These are phyloP conservation scores for Sarcophaga carnaria DNA, from an alignment of 2,888 invertebrate genomes.

Conservation along the genomic window DNA sequence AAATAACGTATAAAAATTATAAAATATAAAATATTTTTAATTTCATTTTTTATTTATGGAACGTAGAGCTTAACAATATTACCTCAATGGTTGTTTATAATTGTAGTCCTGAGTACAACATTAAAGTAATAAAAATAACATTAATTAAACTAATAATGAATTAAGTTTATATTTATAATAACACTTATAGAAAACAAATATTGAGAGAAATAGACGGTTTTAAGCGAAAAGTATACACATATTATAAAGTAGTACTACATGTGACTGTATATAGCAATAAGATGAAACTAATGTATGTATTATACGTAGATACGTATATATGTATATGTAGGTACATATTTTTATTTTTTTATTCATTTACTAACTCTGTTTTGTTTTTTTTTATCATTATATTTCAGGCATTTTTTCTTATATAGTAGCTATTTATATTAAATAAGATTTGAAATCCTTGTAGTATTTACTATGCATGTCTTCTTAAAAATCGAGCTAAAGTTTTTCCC, in stretches of 20 bases:
- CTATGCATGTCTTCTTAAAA: constrained; percentile 68
- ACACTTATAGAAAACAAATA: constrained; percentile 38
- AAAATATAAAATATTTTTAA: constrained; percentile 3
- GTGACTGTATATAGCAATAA: neutral
- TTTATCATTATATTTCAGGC: constrained; percentile 33
- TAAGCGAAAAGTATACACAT: constrained; percentile 48
- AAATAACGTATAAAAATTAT: neutral
- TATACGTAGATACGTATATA: neutral
- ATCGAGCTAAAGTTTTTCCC: constrained; percentile 64
- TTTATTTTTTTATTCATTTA: neutral
- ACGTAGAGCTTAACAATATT: constrained; percentile 70
- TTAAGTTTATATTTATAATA: constrained; percentile 59
- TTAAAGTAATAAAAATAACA: constrained; percentile 59
- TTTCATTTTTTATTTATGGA: constrained; percentile 57
- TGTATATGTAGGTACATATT: neutral
- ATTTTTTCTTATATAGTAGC: constrained; percentile 42
- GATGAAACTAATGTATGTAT: neutral
- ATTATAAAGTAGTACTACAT: constrained; percentile 21
- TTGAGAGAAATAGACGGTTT: constrained; percentile 57
- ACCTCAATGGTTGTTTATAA: constrained; percentile 70
- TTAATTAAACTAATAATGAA: constrained; percentile 49
- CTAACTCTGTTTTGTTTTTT: constrained; percentile 11
- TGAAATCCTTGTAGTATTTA: constrained; percentile 62
- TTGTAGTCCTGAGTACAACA: constrained; percentile 70
- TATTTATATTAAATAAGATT: constrained; percentile 43